These are phyloP conservation scores for Okamejei kenojei DNA, from an alignment of 2,797 vertebrate species.

Conservation along the genomic window DNA sequence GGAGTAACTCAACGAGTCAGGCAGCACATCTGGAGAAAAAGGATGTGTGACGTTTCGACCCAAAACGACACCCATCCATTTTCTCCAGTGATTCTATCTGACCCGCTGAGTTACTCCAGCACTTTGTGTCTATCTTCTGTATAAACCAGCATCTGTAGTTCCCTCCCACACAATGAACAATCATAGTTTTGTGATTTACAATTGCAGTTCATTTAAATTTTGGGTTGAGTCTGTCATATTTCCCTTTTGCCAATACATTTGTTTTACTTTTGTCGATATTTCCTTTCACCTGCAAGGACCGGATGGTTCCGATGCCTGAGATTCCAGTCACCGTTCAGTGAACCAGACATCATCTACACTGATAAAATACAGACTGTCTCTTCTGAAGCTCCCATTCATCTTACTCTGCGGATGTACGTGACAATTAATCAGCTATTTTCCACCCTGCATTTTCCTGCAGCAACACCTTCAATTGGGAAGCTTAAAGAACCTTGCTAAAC, in stretches of 20 bases:
- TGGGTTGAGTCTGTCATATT: neutral
- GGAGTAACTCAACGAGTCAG: no score
- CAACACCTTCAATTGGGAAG: slow-evolving; percentile 36
- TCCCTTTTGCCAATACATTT: neutral
- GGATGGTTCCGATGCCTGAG: neutral
- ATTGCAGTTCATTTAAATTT: neutral
- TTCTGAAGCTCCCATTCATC: slow-evolving; percentile 42
- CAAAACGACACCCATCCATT: no score
- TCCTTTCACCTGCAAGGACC: neutral
- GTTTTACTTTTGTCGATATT: neutral
- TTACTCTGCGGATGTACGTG: slow-evolving; percentile 40
- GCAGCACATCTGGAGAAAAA: no score
- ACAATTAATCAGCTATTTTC: slow-evolving; percentile 43
- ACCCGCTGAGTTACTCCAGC: no score
- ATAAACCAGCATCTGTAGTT: no score
- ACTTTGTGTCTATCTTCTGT: no score
- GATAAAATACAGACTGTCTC: slow-evolving; percentile 42
- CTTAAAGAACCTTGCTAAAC: neutral
- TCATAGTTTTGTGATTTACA: neutral
- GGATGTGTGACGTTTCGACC: no score
- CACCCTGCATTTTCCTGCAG: slow-evolving; percentile 35
- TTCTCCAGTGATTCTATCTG: no score
- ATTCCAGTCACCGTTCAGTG: slow-evolving; percentile 19
- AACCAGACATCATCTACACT: slow-evolving; percentile 42
- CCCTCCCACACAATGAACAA: neutral